Base-by-base conservation (phyloP, 2,113 vertebrate species). In the Fregata magnificens region DNA sequence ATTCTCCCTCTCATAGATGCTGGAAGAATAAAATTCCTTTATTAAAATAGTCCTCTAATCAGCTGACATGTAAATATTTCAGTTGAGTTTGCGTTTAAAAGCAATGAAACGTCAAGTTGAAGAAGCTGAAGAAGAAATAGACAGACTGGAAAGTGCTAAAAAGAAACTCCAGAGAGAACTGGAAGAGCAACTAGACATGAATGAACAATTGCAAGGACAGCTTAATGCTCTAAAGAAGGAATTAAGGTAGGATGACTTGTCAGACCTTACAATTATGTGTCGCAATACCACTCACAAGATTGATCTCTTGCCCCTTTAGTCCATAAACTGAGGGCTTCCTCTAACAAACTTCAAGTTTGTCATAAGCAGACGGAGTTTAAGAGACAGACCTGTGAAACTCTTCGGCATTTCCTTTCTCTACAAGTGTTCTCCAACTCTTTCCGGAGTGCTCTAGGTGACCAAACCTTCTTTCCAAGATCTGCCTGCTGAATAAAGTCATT, bases 141-240 rank as follows among this genome's bases (percentile, higher is more conserved):
- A 99, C 94, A 98, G 99, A 52, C 98, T 99, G 90, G 99, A 99
- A 96, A 98, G 99, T 90, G 77, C 98, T 31, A 99, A 99, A 97
- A 99, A 99, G 98, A 99, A 99, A 96, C 98, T 99, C 78, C 99
- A 99, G 98, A 98, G 99, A 96, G 99, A 99, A 82, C 98, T 99
- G 95, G 99, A 99, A 77, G 99, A 99, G 87, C 99, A 99, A 82
- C 95, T 98, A 76, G 99, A 99, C 16, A 59, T 98, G 91, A 99
- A 99, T 7, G 99, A 99, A 73, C 99, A 99, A 84, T 98, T 99
- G 56, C 99, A 99, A 98, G 98, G 98, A 45, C 99, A 99, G 96
- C 98, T 99, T 93, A 99, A 98, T 31, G 53, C 98, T 58, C 94
- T 99, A 90, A 98, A 98, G 67, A 99, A 98, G 77, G 99, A 99